Evolutionary conservation across 2,113 vertebrate species (phyloP).

Genomic region (Gadus macrocephalus): DNA sequence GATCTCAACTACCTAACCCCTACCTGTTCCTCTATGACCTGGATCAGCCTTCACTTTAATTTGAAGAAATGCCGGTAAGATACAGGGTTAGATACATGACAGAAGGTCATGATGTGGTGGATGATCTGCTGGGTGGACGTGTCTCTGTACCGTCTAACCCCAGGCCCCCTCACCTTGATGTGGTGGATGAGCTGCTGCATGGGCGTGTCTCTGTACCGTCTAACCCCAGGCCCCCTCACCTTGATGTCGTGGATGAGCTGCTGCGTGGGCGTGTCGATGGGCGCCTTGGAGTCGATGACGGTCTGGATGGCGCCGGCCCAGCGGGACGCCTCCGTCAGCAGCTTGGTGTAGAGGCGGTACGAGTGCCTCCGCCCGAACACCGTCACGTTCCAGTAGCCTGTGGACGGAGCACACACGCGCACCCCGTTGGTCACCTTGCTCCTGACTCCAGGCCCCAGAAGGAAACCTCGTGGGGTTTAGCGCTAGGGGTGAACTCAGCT

Average conservation of each 20-base stretch:
- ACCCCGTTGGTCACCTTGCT: too few relatives aligned
- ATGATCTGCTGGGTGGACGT: slow-evolving; percentile 81
- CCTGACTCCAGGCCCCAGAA: neutral
- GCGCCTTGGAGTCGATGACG: slow-evolving; percentile 90
- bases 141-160: slow-evolving; percentile 50
- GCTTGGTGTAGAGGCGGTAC: slow-evolving; percentile 88
- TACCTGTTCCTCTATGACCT: too few relatives aligned
- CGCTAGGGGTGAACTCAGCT: too few relatives aligned
- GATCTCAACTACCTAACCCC: too few relatives aligned
- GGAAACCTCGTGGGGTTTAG: too few relatives aligned
- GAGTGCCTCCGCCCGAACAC: slow-evolving; percentile 94
- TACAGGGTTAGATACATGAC: too few relatives aligned
- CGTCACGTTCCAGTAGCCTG: slow-evolving; percentile 92
- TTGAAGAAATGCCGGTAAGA: too few relatives aligned
- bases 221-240: slow-evolving; percentile 61
- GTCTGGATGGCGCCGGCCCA: slow-evolving; percentile 93
- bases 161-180: slow-evolving; percentile 79
- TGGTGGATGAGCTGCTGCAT: slow-evolving; percentile 96
- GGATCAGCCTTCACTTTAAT: too few relatives aligned
- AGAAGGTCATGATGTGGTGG: too few relatives aligned
- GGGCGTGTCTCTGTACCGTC: slow-evolving; percentile 75
- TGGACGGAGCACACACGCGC: neutral
- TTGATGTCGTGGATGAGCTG: slow-evolving; percentile 96
- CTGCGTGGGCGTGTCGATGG: slow-evolving; percentile 94
- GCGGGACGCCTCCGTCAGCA: slow-evolving; percentile 88